Percentiles rank a stretch among this genome's conserved stretches.
Evolutionary conservation across 35 echinoderm and acorn worm genomes (phyloP).

Genomic region (Lytechinus pictus): DNA sequence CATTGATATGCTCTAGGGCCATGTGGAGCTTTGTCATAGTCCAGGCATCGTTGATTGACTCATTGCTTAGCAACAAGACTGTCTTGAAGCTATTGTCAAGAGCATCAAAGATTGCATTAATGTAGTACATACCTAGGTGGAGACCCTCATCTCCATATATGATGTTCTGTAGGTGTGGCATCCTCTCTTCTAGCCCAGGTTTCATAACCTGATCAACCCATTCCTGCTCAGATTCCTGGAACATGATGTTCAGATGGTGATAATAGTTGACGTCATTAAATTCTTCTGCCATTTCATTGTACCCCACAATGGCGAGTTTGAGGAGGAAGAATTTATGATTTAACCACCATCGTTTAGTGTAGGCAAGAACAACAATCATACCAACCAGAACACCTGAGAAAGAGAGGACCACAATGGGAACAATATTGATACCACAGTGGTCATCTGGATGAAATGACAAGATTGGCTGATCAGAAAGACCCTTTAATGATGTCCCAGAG

Average conservation of each 20-base stretch:
- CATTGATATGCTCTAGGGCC: conserved; percentile 25
- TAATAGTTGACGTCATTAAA: neutral
- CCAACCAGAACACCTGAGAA: neutral
- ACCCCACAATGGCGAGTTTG: neutral
- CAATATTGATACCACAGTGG: neutral
- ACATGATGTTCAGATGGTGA: conserved; percentile 31
- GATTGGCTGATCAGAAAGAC: neutral
- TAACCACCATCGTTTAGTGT: conserved; percentile 35
- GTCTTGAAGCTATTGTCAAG: conserved; percentile 43
- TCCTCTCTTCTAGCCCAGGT: conserved; percentile 21
- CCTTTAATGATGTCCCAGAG: neutral
- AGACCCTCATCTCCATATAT: neutral
- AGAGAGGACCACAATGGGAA: neutral
- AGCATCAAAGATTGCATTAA: neutral
- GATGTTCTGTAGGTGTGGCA: neutral
- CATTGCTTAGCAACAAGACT: conserved; percentile 49
- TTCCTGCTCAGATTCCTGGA: neutral
- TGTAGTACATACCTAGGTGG: conserved; percentile 17
- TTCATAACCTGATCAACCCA: conserved; percentile 3
- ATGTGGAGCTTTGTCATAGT: conserved; percentile 42
- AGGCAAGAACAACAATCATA: neutral
- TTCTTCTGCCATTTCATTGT: conserved; percentile 27
- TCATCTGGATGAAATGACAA: neutral
- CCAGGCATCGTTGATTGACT: conserved; percentile 30
- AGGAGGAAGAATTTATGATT: conserved; percentile 31